Evolutionary conservation across 2,888 invertebrate species (phyloP).

Genomic region (Ecdyonurus torrentis): DNA sequence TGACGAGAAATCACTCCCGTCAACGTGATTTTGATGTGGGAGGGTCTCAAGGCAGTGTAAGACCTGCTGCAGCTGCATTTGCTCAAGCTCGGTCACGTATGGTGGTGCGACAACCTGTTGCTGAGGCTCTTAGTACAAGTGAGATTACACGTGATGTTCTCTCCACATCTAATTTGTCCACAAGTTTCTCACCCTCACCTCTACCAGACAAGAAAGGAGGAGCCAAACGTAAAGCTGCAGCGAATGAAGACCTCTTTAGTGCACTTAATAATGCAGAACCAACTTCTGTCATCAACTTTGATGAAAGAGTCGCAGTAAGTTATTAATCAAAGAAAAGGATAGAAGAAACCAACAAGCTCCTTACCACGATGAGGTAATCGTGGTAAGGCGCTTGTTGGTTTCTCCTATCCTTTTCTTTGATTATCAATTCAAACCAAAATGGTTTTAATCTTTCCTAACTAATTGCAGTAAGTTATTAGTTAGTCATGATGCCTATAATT

Average conservation of each 20-base stretch:
- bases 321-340: too few species aligned
- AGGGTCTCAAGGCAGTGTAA: too few species aligned
- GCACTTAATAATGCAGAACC: not conserved
- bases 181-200: not conserved
- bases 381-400: too few species aligned
- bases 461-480: too few species aligned
- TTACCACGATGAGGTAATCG: too few species aligned
- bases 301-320: not conserved
- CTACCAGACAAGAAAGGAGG: not conserved
- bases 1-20: not conserved
- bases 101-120: not conserved
- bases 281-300: not conserved
- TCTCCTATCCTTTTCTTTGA: too few species aligned
- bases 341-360: too few species aligned
- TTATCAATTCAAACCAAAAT: too few species aligned
- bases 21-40: not conserved
- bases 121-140: not conserved
- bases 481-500: too few species aligned
- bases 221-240: not conserved
- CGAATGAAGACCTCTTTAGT: constrained; percentile 1
- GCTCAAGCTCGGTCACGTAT: not conserved
- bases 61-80: not conserved
- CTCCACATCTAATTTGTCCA: not conserved
- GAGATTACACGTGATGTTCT: not conserved
- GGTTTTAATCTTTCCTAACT: too few species aligned